phyloP scores from a whole-genome alignment of 2,797 vertebrate genomes.

The Acridotheres tristis region DNA sequence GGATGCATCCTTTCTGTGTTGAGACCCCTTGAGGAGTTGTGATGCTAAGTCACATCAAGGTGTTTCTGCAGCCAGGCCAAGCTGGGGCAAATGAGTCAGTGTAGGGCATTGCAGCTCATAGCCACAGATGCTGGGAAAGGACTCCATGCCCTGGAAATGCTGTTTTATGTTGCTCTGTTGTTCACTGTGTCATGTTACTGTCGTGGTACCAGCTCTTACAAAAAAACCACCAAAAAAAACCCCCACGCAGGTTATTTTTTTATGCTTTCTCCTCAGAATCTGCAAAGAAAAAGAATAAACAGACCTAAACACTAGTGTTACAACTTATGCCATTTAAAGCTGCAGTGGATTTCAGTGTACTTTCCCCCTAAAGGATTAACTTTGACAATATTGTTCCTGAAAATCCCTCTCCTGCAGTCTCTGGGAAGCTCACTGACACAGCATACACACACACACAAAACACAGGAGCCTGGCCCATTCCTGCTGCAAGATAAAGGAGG shows the following conservation, averaged over 20 bases:
- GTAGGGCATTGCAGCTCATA: not conserved
- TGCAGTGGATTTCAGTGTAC: not conserved
- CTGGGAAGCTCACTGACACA: not conserved
- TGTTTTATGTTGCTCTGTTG: not conserved
- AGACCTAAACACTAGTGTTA: not conserved
- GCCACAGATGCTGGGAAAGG: not conserved
- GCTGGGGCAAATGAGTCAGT: not conserved
- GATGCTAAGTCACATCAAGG: not conserved
- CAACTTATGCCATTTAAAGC: not conserved
- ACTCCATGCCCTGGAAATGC: not conserved
- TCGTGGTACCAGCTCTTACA: accelerated
- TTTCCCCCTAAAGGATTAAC: not conserved
- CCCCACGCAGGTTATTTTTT: accelerated
- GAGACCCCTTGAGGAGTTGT: not conserved
- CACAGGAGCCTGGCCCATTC: not conserved
- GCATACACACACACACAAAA: not conserved
- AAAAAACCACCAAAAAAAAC: not conserved
- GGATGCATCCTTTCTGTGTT: not conserved
- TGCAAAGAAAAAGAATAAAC: accelerated
- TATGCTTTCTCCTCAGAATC: not conserved
- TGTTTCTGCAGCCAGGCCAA: not conserved
- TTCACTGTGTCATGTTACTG: not conserved
- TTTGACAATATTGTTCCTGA: not conserved
- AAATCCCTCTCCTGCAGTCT: not conserved
- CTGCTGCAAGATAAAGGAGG: not conserved